Base-by-base conservation (phyloP, 2,888 invertebrate species). In the Camponotus fellah region DNA sequence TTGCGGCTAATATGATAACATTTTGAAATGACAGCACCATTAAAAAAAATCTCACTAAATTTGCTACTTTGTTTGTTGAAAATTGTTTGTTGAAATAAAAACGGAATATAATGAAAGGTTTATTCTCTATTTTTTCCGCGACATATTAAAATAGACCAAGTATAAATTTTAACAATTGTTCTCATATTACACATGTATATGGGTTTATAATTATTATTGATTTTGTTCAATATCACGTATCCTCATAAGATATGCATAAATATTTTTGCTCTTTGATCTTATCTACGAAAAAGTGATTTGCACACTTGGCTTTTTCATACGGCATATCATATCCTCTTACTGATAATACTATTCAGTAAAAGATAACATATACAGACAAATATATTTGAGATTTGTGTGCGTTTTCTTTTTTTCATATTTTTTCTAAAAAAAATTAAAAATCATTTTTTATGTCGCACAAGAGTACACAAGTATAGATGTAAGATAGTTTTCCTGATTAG, bases 331-430 rank as follows among this genome's bases (percentile, higher is more conserved):
- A 32, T 12, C 9, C 8, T 34, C 62, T 34, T 12, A 43, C 75
- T 65, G 75, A 76, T 76, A 76, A 34, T 76, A 49, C 6, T 64
- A 76, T 75, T 75, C 49, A 64, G 21, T 49, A 34, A 64, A 14
- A 76, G 75, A 74, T 74, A 74, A 74, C 74, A 60, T 26, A n/a
- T n/a, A n/a, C n/a, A 43, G 0, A 58, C 32, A 32, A 74, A 26
- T 12, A 43, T 21, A 43, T 21, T 17, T 32, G 5, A 10, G 3
- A 49, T 46, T 75, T 49, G 21, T 32, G 56, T 14, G 26, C 26
- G 10, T 37, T 9, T 17, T 46, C 4, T 64, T 14, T 17, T 3
- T 2, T 10, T 10, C 37, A 37, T 34, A 26, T 64, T 75, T 75
- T 62, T 76, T 37, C 6, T 2, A 26, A 26, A 9, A 0, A 64